Evolutionary conservation across 1,140 invertebrate species (phyloP).

Genomic region (Drosophila nannoptera): DNA sequence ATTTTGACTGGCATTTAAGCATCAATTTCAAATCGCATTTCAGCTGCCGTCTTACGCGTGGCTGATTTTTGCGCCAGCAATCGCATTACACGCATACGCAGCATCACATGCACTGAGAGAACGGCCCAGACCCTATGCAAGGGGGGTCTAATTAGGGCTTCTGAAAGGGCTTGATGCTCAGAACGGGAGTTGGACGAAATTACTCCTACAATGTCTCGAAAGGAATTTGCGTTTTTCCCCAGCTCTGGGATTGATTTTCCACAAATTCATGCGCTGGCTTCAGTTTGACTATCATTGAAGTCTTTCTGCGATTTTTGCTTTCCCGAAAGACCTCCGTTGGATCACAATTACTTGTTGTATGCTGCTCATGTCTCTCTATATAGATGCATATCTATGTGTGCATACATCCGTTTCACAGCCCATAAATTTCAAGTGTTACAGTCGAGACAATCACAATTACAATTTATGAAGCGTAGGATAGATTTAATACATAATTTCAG

Average conservation of each 20-base stretch:
- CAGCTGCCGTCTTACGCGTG: conserved; percentile 68
- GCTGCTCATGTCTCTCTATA: not conserved
- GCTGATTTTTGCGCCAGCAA: conserved; percentile 41
- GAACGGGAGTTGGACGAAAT: too few relatives aligned
- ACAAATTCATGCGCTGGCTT: too few relatives aligned
- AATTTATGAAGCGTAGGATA: conserved; percentile 40
- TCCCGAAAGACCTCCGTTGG: too few relatives aligned
- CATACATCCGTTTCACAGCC: conserved; percentile 28
- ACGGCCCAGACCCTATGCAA: not conserved
- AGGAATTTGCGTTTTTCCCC: too few relatives aligned
- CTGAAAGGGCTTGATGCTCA: too few relatives aligned
- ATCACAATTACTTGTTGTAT: too few relatives aligned
- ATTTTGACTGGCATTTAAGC: conserved; percentile 67
- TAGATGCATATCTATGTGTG: not conserved
- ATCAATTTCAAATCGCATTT: conserved; percentile 66
- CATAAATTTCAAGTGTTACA: conserved; percentile 33
- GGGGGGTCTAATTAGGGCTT: too few relatives aligned
- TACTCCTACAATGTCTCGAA: too few relatives aligned
- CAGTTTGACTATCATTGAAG: too few relatives aligned
- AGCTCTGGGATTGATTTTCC: too few relatives aligned
- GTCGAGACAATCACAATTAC: conserved; percentile 27
- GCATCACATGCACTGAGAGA: not conserved
- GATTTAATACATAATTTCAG: not conserved
- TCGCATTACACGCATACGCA: conserved; percentile 18
- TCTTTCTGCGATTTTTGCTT: too few relatives aligned